These are phyloP conservation scores for Ophioderma brevispina DNA, from an alignment of 35 echinoderm and acorn worm species.

Conservation along the genomic window DNA sequence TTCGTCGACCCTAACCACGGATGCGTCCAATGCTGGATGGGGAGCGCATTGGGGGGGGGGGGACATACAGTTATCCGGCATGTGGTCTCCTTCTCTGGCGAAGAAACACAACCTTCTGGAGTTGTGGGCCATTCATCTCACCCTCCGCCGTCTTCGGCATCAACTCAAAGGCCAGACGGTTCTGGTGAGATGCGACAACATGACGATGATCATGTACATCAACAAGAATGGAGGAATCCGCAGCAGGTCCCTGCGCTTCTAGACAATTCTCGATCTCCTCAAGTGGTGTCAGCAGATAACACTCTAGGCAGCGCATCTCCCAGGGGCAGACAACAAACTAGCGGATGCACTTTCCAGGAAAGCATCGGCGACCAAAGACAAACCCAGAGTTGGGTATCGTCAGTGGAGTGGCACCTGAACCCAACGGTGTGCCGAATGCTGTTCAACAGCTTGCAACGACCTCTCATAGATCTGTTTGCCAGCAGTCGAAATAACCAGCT, in stretches of 20 bases:
- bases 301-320: too few species aligned
- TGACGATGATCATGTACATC: constrained; percentile 14
- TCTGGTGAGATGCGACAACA: neutral
- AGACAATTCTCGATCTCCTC: neutral
- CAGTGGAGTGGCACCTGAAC: neutral
- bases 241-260: too few species aligned
- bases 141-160: too few species aligned
- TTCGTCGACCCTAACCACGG: too few species aligned
- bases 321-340: too few species aligned
- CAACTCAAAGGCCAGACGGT: neutral
- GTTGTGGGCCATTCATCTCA: neutral
- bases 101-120: neutral
- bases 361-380: too few species aligned
- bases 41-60: neutral
- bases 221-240: neutral
- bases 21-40: neutral
- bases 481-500: neutral
- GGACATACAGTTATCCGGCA: neutral
- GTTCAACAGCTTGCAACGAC: too few species aligned
- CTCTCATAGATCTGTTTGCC: neutral
- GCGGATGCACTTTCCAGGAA: too few species aligned
- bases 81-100: neutral
- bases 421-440: neutral
- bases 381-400: neutral
- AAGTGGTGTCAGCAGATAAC: neutral